Evolutionary conservation across 35 echinoderm and acorn worm genomes (phyloP).

Genomic region (Lytechinus variegatus): DNA sequence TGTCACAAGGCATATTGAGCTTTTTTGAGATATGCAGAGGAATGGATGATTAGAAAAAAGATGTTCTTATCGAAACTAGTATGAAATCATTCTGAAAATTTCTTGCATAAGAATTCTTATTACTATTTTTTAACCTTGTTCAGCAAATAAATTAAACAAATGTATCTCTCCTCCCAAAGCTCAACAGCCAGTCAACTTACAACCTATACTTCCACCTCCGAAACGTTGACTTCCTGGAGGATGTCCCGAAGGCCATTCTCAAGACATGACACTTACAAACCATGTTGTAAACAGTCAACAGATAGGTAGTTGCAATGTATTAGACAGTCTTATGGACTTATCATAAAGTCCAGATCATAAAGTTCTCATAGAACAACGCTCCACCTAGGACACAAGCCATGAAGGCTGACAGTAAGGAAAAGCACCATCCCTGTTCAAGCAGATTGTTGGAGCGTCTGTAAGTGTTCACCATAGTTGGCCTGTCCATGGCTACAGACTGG

Average conservation of each 20-base stretch:
- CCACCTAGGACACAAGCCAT: not conserved
- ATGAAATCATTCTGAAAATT: not conserved
- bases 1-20: not conserved
- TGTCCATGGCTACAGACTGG: constrained; percentile 91
- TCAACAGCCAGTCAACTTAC: not conserved
- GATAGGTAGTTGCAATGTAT: no score
- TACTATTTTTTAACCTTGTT: not conserved
- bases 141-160: not conserved
- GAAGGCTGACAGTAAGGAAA: not conserved
- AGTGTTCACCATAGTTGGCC: constrained; percentile 77
- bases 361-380: not conserved
- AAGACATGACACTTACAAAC: no score
- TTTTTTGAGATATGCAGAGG: not conserved
- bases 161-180: not conserved
- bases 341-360: not conserved
- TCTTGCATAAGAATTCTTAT: not conserved
- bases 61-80: not conserved
- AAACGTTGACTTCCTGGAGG: not conserved
- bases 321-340: not conserved
- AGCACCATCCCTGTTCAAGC: constrained; percentile 30
- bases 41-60: not conserved
- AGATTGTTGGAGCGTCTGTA: constrained; percentile 74
- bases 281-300: no score
- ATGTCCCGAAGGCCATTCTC: no score
- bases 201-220: not conserved